Percentiles rank a stretch among this genome's conserved stretches.
Conservation (phyloP, 2,888 invertebrate genomes). For the Hyposoter dolosus region DNA sequence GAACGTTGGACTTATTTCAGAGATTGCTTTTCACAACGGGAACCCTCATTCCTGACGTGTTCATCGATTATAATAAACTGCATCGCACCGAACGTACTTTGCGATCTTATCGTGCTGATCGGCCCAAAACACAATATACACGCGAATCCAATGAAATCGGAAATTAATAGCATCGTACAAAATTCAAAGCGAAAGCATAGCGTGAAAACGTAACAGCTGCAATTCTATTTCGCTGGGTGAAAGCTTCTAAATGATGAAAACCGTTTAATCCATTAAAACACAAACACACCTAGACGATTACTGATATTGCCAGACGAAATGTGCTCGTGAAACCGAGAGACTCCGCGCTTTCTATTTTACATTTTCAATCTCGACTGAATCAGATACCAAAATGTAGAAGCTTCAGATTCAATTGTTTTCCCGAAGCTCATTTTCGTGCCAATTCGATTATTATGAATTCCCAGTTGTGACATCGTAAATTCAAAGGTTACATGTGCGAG, state of each 20-base stretch:
- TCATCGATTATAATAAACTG: constrained; percentile 55
- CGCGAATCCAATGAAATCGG: constrained; percentile 68
- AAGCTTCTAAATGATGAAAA: constrained; percentile 54
- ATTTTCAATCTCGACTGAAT: constrained; percentile 58
- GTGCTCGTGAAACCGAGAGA: constrained; percentile 48
- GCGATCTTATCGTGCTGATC: constrained; percentile 56
- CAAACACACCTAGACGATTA: constrained; percentile 20
- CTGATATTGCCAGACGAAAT: constrained; percentile 53
- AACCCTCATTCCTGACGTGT: neutral
- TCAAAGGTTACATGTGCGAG: neutral
- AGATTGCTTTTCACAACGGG: neutral
- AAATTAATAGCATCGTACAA: constrained; percentile 61
- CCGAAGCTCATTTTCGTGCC: neutral
- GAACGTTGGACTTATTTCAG: neutral
- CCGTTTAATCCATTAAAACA: constrained; percentile 66
- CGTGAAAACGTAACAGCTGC: constrained; percentile 64
- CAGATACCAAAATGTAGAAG: constrained; percentile 2
- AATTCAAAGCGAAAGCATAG: constrained; percentile 48
- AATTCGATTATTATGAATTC: neutral
- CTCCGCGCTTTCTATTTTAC: constrained; percentile 57
- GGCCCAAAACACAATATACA: constrained; percentile 39
- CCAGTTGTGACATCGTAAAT: neutral
- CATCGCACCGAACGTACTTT: constrained; percentile 30
- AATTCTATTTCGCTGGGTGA: constrained; percentile 47
- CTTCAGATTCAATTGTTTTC: neutral